Conservation (phyloP, 1,140 invertebrate species). For the Ceratina australensis region DNA sequence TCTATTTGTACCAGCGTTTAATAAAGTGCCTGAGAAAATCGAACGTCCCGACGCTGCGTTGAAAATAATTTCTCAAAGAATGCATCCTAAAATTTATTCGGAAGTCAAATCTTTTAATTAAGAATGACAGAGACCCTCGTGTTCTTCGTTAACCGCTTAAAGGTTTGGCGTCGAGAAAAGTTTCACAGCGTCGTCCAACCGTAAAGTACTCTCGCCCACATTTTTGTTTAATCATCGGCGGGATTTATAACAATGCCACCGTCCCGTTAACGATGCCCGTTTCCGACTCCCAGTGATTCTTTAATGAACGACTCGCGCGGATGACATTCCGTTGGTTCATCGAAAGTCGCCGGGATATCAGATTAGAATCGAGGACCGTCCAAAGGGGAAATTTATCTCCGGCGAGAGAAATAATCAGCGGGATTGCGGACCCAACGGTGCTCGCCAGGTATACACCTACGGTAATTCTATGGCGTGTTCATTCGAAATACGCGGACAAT, state of each 20-base stretch:
- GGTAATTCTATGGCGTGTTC: constrained; percentile 55
- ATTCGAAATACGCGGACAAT: constrained; percentile 19
- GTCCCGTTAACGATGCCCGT: constrained; percentile 42
- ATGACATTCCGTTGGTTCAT: constrained; percentile 68
- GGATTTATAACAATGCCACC: constrained; percentile 55
- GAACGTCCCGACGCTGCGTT: too few relatives aligned
- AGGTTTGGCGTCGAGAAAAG: neutral
- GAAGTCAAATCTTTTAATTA: too few relatives aligned
- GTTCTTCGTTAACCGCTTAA: too few relatives aligned
- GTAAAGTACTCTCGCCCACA: constrained; percentile 30
- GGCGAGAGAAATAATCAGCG: constrained; percentile 75
- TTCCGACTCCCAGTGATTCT: constrained; percentile 58
- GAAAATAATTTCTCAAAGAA: too few relatives aligned
- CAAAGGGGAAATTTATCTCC: constrained; percentile 73
- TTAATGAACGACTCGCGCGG: constrained; percentile 61
- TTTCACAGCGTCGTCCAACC: neutral
- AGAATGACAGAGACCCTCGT: too few relatives aligned
- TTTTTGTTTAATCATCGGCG: constrained; percentile 21
- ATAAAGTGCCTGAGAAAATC: too few relatives aligned
- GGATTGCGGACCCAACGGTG: constrained; percentile 56
- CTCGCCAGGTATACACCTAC: constrained; percentile 67
- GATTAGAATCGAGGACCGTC: constrained; percentile 76
- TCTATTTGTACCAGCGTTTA: too few relatives aligned
- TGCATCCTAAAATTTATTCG: too few relatives aligned
- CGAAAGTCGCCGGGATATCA: constrained; percentile 67